Base-by-base conservation (phyloP, 1,140 invertebrate genomes). In the Drosophila pruinosa region DNA sequence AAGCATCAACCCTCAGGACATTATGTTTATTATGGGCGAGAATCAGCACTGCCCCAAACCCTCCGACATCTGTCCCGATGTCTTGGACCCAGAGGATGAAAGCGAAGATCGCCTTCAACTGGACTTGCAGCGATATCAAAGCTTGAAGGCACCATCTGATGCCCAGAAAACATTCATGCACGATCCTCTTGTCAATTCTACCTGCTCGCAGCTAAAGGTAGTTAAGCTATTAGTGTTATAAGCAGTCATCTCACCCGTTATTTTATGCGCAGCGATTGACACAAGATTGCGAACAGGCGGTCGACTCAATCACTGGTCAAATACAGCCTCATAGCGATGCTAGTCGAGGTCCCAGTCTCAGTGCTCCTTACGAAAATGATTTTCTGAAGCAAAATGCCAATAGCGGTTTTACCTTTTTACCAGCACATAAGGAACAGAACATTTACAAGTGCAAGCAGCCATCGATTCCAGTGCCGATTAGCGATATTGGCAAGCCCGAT, bases 141-240 rank as follows among this genome's bases (percentile, higher is more conserved):
- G 38, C 7, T 2, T 67, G 0, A 54, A 54, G n/a, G 2, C 19
- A 2, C 36, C 10, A 4, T 43, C 12, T 4, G 19, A 12, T 34
- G 3, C 15, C 0, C 53, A 69, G 4, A 28, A 14, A 7, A 15
- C 57, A 6, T 28, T 67, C 7, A 45, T 50, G 3, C 24, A 74
- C 3, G 57, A 47, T 19, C 41, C 48, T 0, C 19, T 58, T 0
- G 61, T 41, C 0, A 72, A 65, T 5, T 38, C 72, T 2, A 81
- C 74, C 2, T 68, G 71, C 19, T 75, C 63, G 14, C 75, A 65
- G 17, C 58, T 88, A 0, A 86, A 81, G 63, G 81, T 85, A 28
- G 2, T 8, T 4, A 19, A 4, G 19, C 15, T 22, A n/a, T n/a
- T 2, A 36, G 2, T 5, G 4, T 0, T 4, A 7, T 6, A 4